phyloP scores from a whole-genome alignment of 2,797 vertebrate genomes.

The Botia kubotai region DNA sequence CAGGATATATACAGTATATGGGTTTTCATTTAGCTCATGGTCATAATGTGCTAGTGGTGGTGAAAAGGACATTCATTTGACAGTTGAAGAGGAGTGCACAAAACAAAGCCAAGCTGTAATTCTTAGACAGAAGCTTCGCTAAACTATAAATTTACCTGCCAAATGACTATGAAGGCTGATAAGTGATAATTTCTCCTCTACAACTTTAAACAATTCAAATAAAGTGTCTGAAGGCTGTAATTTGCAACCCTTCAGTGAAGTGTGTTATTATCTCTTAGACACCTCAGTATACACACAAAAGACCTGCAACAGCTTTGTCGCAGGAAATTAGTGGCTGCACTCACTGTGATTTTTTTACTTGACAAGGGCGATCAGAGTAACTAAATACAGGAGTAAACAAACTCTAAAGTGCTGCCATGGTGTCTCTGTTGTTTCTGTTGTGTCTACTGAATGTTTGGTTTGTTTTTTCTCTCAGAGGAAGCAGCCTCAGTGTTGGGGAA shows the following conservation, averaged over 20 bases:
- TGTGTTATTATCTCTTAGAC: slow-evolving; percentile 46
- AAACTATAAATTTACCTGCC: slow-evolving; percentile 30
- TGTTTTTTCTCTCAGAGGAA: slow-evolving; percentile 74
- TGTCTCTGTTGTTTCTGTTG: background rate
- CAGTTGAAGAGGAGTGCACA: slow-evolving; percentile 10
- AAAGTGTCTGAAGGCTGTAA: slow-evolving; percentile 44
- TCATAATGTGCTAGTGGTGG: background rate
- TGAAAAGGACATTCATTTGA: background rate
- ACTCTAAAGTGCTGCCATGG: slow-evolving; percentile 1
- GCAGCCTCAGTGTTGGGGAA: slow-evolving; percentile 84
- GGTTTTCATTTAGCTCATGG: background rate
- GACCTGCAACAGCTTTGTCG: slow-evolving; percentile 14
- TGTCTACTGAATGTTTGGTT: background rate
- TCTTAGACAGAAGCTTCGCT: slow-evolving; percentile 26
- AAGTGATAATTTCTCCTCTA: background rate
- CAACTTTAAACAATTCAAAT: slow-evolving; percentile 10
- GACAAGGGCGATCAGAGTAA: slow-evolving; percentile 12
- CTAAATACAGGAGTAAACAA: slow-evolving; percentile 38
- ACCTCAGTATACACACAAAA: slow-evolving; percentile 39
- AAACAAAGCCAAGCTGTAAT: slow-evolving; percentile 5
- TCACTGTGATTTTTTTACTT: slow-evolving; percentile 34
- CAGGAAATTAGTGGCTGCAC: slow-evolving; percentile 38
- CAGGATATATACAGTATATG: background rate
- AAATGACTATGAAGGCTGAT: slow-evolving; percentile 25
- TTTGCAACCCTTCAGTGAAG: slow-evolving; percentile 38